phyloP scores from a whole-genome alignment of 1,140 invertebrate genomes.

The Eubasilissa regina region DNA sequence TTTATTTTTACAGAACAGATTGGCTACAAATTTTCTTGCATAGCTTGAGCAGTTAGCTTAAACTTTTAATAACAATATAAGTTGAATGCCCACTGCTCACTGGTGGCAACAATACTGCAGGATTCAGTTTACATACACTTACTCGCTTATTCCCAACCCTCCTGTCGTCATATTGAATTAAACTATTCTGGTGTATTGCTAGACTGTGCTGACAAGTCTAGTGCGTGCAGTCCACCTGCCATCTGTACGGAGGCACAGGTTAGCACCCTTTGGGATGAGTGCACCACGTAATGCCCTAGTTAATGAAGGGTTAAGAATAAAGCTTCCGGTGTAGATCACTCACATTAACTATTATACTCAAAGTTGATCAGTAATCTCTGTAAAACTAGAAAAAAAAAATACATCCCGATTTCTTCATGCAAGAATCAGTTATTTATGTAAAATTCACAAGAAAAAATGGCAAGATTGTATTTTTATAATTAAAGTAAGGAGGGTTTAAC shows the following conservation, averaged over 20 bases:
- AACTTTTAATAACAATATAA: constrained; percentile 57
- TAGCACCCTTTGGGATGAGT: too few relatives aligned
- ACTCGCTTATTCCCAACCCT: not conserved
- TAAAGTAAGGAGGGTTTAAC: not conserved
- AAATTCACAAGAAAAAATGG: constrained; percentile 16
- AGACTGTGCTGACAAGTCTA: too few relatives aligned
- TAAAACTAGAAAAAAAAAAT: constrained; percentile 16
- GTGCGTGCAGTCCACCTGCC: too few relatives aligned
- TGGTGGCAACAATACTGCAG: constrained; percentile 53
- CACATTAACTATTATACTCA: constrained; percentile 37
- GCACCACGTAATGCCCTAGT: too few relatives aligned
- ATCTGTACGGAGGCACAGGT: too few relatives aligned
- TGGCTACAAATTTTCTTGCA: constrained; percentile 60
- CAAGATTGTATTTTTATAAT: constrained; percentile 21
- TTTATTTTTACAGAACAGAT: constrained; percentile 61
- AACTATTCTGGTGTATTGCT: too few relatives aligned
- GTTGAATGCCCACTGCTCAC: constrained; percentile 56
- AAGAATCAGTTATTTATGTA: constrained; percentile 1
- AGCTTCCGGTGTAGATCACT: constrained; percentile 40
- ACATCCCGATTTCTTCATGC: not conserved
- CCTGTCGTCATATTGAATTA: too few relatives aligned
- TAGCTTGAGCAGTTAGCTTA: constrained; percentile 59
- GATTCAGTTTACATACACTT: constrained; percentile 37
- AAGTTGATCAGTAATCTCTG: constrained; percentile 47
- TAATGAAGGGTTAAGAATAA: too few relatives aligned